Conservation (phyloP, 2,113 vertebrate genomes). For the Motacilla tschutschensis region DNA sequence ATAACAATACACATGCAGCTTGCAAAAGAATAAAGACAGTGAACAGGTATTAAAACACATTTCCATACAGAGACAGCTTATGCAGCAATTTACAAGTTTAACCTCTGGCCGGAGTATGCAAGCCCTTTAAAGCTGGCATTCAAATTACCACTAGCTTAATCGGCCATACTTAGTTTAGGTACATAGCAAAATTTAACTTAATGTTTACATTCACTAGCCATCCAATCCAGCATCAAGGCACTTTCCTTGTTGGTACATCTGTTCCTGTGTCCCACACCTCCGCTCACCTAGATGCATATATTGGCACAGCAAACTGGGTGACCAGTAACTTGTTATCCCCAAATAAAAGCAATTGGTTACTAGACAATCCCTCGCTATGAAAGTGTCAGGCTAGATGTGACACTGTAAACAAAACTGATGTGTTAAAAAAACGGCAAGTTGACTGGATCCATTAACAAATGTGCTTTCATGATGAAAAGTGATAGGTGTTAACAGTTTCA, state of each 20-base stretch:
- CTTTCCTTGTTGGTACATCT: conserved; percentile 3
- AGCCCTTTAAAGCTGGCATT: conserved; percentile 37
- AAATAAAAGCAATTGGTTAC: not conserved
- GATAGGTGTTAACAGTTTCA: not conserved
- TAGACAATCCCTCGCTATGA: not conserved
- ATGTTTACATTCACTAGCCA: conserved; percentile 47
- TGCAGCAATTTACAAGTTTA: conserved; percentile 26
- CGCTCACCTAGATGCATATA: not conserved
- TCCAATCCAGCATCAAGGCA: conserved; percentile 41
- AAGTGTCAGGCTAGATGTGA: not conserved
- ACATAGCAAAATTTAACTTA: conserved; percentile 7
- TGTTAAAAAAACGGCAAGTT: not conserved
- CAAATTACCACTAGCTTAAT: conserved; percentile 19
- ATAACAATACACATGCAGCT: conserved; percentile 54
- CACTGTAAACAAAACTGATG: not conserved
- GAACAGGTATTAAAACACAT: conserved; percentile 20
- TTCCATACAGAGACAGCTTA: conserved; percentile 25
- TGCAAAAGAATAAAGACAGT: conserved; percentile 25
- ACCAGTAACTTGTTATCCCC: not conserved
- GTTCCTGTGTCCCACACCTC: not conserved
- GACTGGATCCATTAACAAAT: not conserved
- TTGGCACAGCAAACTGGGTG: not conserved
- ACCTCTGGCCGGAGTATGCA: not conserved
- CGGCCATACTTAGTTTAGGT: not conserved
- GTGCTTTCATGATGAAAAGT: conserved; percentile 9